phyloP scores from a whole-genome alignment of 2,888 invertebrate species.

The Pristionchus fissidentatus region DNA sequence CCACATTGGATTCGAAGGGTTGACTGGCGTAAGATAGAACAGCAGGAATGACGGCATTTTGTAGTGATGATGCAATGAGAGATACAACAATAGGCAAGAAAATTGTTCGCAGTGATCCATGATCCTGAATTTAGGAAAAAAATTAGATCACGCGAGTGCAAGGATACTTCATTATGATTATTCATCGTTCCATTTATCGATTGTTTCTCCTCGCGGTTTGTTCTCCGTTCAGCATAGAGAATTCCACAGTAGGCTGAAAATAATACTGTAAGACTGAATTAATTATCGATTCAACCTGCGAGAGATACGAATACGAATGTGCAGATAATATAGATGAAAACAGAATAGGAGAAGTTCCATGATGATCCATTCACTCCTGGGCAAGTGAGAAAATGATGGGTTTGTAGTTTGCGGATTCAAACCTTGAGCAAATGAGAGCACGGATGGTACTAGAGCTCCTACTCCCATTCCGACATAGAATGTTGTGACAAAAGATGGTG shows the following conservation, averaged over 20 bases:
- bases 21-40: conserved; percentile 19
- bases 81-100: conserved; percentile 34
- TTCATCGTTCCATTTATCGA: not conserved
- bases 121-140: not conserved
- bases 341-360: conserved; percentile 39
- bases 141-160: not conserved
- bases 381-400: not conserved
- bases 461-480: conserved; percentile 48
- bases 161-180: not conserved
- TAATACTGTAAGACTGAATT: not conserved
- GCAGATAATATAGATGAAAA: conserved; percentile 46
- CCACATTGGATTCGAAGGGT: conserved; percentile 19
- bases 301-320: conserved; percentile 25
- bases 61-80: conserved; percentile 27
- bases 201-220: not conserved
- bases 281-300: not conserved
- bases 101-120: not conserved
- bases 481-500: conserved; percentile 37
- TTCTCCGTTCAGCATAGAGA: not conserved
- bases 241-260: conserved; percentile 20
- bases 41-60: conserved; percentile 41
- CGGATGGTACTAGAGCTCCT: conserved; percentile 39
- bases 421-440: conserved; percentile 46
- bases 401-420: not conserved
- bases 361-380: conserved; percentile 21